phyloP scores from a whole-genome alignment of 2,113 vertebrate genomes.

The Pavo muticus region DNA sequence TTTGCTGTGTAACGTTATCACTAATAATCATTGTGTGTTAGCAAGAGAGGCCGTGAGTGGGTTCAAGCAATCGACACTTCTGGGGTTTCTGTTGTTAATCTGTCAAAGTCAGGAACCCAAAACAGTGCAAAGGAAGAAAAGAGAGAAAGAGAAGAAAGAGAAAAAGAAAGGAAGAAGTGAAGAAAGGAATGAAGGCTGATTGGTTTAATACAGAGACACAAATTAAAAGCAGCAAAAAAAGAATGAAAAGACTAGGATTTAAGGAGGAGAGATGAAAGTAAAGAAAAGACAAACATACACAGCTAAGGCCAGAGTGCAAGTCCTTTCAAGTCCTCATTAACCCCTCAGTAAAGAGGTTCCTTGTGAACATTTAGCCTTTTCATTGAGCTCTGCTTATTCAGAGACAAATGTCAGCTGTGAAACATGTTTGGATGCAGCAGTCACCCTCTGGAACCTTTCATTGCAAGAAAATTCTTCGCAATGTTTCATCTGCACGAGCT shows the following conservation, averaged over 20 bases:
- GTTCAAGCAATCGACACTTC: neutral
- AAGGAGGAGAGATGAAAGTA: slow-evolving; percentile 70
- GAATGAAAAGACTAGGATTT: slow-evolving; percentile 48
- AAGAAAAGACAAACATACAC: slow-evolving; percentile 76
- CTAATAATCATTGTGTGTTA: neutral
- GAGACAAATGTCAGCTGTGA: slow-evolving; percentile 65
- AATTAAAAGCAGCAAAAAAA: slow-evolving; percentile 60
- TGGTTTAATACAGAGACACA: slow-evolving; percentile 48
- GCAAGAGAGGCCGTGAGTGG: neutral
- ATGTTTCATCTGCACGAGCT: neutral
- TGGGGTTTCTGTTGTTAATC: slow-evolving; percentile 21
- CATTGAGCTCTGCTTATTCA: slow-evolving; percentile 61
- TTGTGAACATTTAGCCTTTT: slow-evolving; percentile 65
- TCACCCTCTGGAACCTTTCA: slow-evolving; percentile 22
- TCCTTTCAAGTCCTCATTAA: slow-evolving; percentile 75
- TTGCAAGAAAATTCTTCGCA: neutral
- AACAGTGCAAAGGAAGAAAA: slow-evolving; percentile 1
- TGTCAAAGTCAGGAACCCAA: slow-evolving; percentile 7
- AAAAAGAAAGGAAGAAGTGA: neutral
- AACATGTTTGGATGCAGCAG: slow-evolving; percentile 9
- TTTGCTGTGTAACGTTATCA: slow-evolving; percentile 17
- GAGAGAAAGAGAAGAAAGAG: neutral
- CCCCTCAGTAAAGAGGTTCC: slow-evolving; percentile 57
- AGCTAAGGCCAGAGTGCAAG: slow-evolving; percentile 75
- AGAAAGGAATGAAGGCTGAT: neutral